These are phyloP conservation scores for Myxocyprinus asiaticus DNA, from an alignment of 2,113 vertebrate genomes.

Conservation along the genomic window DNA sequence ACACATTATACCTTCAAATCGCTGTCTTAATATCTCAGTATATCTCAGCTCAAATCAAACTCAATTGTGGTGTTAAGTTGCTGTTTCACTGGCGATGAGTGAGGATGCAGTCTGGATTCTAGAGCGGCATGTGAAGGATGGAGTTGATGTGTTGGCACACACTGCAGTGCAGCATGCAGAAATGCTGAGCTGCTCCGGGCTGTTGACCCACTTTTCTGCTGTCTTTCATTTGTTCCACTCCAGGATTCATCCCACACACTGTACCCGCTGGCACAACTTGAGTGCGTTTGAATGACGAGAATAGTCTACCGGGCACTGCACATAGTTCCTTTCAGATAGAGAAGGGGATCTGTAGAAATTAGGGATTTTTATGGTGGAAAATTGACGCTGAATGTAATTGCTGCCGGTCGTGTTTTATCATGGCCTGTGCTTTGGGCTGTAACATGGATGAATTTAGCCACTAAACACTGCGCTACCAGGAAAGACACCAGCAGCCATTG, in stretches of 20 bases:
- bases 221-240: slow-evolving; percentile 52
- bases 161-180: slow-evolving; percentile 46
- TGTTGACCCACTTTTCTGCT: slow-evolving; percentile 51
- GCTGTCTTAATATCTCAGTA: neutral
- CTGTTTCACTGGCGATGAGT: too few species aligned
- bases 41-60: neutral
- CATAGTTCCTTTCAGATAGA: neutral
- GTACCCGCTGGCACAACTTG: slow-evolving; percentile 10
- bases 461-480: too few species aligned
- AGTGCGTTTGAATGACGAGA: slow-evolving; percentile 18
- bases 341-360: neutral
- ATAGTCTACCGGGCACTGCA: slow-evolving; percentile 6
- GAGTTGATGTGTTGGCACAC: neutral
- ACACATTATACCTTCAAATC: neutral
- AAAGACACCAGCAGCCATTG: neutral
- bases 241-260: slow-evolving; percentile 43
- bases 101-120: neutral
- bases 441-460: neutral
- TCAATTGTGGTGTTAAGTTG: neutral
- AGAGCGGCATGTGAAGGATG: neutral
- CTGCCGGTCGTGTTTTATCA: neutral
- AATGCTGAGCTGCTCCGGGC: slow-evolving; percentile 22
- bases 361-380: neutral
- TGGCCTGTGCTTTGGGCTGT: neutral
- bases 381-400: neutral